These are phyloP conservation scores for Penelope pileata DNA, from an alignment of 2,113 vertebrate species.

Conservation along the genomic window DNA sequence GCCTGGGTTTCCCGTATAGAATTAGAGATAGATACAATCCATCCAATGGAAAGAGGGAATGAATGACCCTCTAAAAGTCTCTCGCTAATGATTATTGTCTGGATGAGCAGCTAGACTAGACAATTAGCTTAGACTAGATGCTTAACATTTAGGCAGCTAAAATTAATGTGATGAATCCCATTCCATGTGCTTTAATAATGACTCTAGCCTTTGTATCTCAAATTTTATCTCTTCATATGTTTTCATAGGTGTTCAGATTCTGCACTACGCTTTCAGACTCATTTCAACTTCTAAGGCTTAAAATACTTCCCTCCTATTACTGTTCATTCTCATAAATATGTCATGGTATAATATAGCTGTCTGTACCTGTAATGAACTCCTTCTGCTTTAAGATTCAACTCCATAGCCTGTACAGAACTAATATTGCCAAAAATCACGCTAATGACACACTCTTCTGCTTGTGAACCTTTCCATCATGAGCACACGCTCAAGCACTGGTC, in stretches of 20 bases:
- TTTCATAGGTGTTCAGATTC: slow-evolving; percentile 43
- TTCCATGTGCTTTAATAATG: slow-evolving; percentile 26
- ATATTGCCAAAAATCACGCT: slow-evolving; percentile 51
- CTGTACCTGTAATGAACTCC: slow-evolving; percentile 52
- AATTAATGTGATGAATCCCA: slow-evolving; percentile 40
- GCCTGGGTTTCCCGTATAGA: neutral
- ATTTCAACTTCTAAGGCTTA: slow-evolving; percentile 11
- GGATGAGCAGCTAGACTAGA: slow-evolving; percentile 34
- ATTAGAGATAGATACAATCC: neutral
- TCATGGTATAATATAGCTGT: slow-evolving; percentile 57
- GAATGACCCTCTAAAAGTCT: slow-evolving; percentile 16
- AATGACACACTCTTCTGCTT: neutral
- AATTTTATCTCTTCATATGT: slow-evolving; percentile 51
- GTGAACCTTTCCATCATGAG: neutral
- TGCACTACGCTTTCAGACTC: neutral
- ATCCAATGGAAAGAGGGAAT: neutral
- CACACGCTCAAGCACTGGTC: neutral
- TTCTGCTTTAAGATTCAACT: slow-evolving; percentile 40
- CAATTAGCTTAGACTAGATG: slow-evolving; percentile 63
- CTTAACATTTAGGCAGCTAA: slow-evolving; percentile 67
- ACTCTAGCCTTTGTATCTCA: slow-evolving; percentile 55
- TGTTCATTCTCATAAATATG: slow-evolving; percentile 63
- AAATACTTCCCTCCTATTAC: slow-evolving; percentile 33
- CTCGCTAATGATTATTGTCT: slow-evolving; percentile 42
- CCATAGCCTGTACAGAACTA: slow-evolving; percentile 28